Evolutionary conservation across 1,140 invertebrate species (phyloP), one percentile per base, ranked within the genome.

Genomic region (Gonioctena quinquepunctata): DNA sequence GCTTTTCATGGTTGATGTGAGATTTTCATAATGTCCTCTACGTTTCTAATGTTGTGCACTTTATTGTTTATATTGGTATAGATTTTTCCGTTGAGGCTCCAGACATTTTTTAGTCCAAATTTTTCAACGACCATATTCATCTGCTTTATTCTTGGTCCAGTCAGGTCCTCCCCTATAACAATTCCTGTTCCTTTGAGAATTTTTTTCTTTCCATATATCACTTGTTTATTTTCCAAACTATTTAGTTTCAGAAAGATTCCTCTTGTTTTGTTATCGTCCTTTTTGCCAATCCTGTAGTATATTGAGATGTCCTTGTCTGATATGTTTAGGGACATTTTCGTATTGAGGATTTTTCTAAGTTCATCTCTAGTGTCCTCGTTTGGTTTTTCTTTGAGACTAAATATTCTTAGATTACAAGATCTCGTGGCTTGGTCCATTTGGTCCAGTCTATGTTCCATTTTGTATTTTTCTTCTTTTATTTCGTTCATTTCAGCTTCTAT

Each of bases 341-440:
- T 27, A 42, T 62, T 62, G 25, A 62, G 13, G n/a, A 62, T 28
- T 33, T 62, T 62, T 62, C 16, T 62, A 19, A 62, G 8, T 62
- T 62, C 59, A 27, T 62, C 59, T 26, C 26, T 62, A 13, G 28
- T 62, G 13, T 27, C 16, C 28, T 62, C 59, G 28, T 33, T 62
- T 18, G 59, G 59, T 28, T 62, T 62, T 28, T 62, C 59, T 62
- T 62, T 33, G 59, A 62, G 28, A 28, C 28, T 62, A 26, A 62
- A 62, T 28, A 62, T 28, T 62, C 59, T 62, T 8, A 62, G 21
- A 26, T 62, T 62, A 28, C 25, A 62, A 11, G 13, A 28, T 26
- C 59, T 62, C 11, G 59, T 28, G n/a, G 28, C 25, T 62, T 62
- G 59, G 21, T 62, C 27, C 59, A 62, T 62, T 62, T 62, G 59